Evolutionary conservation across 2,113 vertebrate genomes (phyloP).

Genomic region (Colossoma macropomum): DNA sequence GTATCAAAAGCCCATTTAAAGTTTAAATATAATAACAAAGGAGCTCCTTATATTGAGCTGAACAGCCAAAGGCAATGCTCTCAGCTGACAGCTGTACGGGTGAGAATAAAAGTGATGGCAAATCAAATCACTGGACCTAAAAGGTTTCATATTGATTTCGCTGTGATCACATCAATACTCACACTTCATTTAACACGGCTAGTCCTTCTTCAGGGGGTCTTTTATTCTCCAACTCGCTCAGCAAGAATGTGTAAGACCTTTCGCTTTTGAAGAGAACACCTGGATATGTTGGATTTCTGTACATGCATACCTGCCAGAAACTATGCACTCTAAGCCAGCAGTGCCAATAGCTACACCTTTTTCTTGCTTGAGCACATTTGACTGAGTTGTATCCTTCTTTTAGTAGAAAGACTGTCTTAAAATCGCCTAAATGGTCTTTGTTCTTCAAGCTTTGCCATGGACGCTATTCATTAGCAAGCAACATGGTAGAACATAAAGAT

Average conservation of each 20-base stretch:
- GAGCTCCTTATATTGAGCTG: conserved; percentile 1
- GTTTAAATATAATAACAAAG: conserved; percentile 12
- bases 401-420: no score
- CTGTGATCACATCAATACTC: conserved; percentile 54
- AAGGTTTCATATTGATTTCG: conserved; percentile 32
- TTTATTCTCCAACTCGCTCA: conserved; percentile 23
- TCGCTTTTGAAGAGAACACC: not conserved
- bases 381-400: conserved; percentile 49
- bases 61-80: conserved; percentile 4
- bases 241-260: conserved; percentile 9
- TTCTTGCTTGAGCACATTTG: not conserved
- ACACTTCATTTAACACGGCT: conserved; percentile 50
- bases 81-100: not conserved
- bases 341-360: not conserved
- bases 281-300: not conserved
- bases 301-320: not conserved
- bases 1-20: conserved; percentile 34
- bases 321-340: not conserved
- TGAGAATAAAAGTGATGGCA: conserved; percentile 38
- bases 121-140: conserved; percentile 41
- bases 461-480: no score
- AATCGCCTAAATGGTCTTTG: no score
- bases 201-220: conserved; percentile 29
- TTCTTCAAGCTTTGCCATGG: no score
- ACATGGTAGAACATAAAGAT: no score